Evolutionary conservation across 2,888 invertebrate species (phyloP).

Genomic region (Cosmia pyralina): DNA sequence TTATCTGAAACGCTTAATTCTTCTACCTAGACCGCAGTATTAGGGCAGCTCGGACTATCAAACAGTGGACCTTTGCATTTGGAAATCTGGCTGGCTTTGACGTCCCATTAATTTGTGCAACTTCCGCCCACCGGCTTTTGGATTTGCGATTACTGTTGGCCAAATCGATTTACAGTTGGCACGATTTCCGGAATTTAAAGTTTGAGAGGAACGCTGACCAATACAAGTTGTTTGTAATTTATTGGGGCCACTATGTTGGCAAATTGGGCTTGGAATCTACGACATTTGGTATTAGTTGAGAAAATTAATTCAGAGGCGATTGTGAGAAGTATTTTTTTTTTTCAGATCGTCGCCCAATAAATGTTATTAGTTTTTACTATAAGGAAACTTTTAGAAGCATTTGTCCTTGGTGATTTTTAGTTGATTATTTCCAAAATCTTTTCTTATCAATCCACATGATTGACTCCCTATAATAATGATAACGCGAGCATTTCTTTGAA

Average conservation of each 20-base stretch:
- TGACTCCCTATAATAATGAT: slow-evolving; percentile 23
- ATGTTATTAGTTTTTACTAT: not conserved
- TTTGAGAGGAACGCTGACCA: slow-evolving; percentile 34
- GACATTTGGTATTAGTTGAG: not conserved
- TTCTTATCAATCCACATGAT: slow-evolving; percentile 24
- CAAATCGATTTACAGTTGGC: slow-evolving; percentile 52
- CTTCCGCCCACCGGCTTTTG: slow-evolving; percentile 69
- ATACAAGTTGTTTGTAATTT: slow-evolving; percentile 35
- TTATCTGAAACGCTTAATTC: not conserved
- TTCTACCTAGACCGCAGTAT: slow-evolving; percentile 43
- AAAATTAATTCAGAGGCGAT: not conserved
- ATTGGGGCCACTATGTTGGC: slow-evolving; percentile 3
- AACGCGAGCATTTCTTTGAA: slow-evolving; percentile 10
- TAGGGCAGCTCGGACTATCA: slow-evolving; percentile 60
- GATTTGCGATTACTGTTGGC: slow-evolving; percentile 55
- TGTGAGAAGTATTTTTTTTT: not conserved
- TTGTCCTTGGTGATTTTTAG: not conserved
- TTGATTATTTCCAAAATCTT: slow-evolving; percentile 27
- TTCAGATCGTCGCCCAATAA: too few species aligned
- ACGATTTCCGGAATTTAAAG: slow-evolving; percentile 34
- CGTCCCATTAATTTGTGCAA: slow-evolving; percentile 83
- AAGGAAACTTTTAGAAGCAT: slow-evolving; percentile 10
- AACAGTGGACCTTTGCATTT: slow-evolving; percentile 74
- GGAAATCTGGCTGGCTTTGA: slow-evolving; percentile 77
- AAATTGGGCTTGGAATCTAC: not conserved